Percentiles rank a stretch among this genome's conserved stretches.
Conservation (phyloP, 2,113 vertebrate species). For the Bos javanicus region DNA sequence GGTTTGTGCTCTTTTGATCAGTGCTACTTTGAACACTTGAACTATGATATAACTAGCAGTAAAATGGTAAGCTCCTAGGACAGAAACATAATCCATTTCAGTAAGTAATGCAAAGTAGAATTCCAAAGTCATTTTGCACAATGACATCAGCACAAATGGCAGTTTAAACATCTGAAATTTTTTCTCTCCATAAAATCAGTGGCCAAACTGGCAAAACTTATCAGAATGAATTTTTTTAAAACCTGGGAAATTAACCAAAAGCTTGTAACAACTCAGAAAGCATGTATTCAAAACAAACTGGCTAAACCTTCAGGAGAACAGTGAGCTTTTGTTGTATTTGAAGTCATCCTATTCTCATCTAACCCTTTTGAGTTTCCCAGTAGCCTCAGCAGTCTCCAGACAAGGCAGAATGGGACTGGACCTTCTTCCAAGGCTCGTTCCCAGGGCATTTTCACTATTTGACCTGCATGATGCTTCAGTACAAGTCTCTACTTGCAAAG, state of each 20-base stretch:
- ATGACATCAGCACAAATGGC: neutral
- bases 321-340: neutral
- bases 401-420: neutral
- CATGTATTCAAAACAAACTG: neutral
- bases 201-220: neutral
- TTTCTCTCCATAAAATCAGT: neutral
- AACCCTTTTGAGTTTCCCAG: neutral
- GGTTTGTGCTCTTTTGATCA: neutral
- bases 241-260: conserved; percentile 1
- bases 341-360: neutral
- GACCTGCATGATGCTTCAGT: neutral
- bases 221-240: neutral
- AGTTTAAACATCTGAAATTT: neutral
- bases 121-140: conserved; percentile 24
- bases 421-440: neutral
- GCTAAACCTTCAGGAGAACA: neutral
- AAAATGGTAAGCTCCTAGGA: neutral
- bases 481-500: neutral
- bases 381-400: neutral
- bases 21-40: neutral
- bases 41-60: neutral
- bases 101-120: neutral
- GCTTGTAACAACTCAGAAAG: neutral
- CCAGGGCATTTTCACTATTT: neutral
- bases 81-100: neutral